Base-by-base conservation (phyloP, 2,797 vertebrate species). In the Enteromius mattozi region DNA sequence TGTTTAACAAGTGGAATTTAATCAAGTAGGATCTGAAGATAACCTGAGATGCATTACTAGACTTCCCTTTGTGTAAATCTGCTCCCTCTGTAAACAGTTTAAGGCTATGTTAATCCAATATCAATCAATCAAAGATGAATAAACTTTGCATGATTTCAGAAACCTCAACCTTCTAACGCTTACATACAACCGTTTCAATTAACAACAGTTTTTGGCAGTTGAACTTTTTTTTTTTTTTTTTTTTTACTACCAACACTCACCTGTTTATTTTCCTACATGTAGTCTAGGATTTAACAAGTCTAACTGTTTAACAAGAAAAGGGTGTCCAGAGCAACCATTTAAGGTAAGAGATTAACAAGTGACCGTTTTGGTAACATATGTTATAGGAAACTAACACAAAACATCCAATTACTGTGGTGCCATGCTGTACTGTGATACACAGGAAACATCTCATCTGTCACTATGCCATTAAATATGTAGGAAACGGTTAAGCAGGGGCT, bases 51-150 rank as follows among this genome's bases (percentile, higher is more conserved):
- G 76, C 33, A 76, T 78, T 68, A 70, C 79, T 84, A 66, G 24
- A 89, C 76, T 68, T 88, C 89, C 88, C 49, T 85, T 83, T 86
- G 78, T 90, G 86, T 85, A 82, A 59, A 89, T 86, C 84, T 30
- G 79, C 82, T 82, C 88, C 76, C 61, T 47, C 90, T 93, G 92
- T 93, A 93, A 94, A 94, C 93, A 92, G 88, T 86, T 93, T 94
- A 94, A 81, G 86, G 86, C 78, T 51, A 63, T 69, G 51, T 68
- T 76, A 75, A 81, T 80, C 79, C 69, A 76, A 66, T n/a, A 74
- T 71, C 63, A 45, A 74, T 65, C 63, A 45, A 65, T 77, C 33
- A 68, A 70, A 27, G 35, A 80, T 37, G 13, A 82, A 74, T 47
- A 14, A 49, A n/a, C 54, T 45, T 59, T 37, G 19, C 65, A 63